These are phyloP conservation scores for Dinoponera quadriceps DNA, from an alignment of 1,140 invertebrate species.

Conservation along the genomic window DNA sequence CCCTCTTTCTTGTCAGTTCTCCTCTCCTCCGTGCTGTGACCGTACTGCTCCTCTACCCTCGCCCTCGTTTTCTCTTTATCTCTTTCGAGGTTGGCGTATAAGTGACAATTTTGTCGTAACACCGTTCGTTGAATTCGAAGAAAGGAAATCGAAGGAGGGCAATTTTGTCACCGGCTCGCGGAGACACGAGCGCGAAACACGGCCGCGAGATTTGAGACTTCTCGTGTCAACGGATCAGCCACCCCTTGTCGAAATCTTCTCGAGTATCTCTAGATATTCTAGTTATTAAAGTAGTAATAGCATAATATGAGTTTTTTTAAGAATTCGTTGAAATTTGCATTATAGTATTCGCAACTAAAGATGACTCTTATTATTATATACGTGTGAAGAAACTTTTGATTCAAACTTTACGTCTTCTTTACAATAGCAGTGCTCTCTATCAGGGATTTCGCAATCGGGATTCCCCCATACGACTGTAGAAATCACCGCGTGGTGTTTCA, in stretches of 20 bases:
- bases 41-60: background rate
- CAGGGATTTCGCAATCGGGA: background rate
- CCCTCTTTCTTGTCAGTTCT: background rate
- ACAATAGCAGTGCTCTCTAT: background rate
- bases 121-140: conserved; percentile 25
- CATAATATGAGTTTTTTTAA: too few relatives aligned
- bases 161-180: conserved; percentile 59
- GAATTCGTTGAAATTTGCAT: too few relatives aligned
- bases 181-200: conserved; percentile 17
- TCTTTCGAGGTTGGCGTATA: conserved; percentile 45
- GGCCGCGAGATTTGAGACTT: conserved; percentile 11
- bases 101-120: conserved; percentile 53
- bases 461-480: background rate
- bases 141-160: conserved; percentile 45
- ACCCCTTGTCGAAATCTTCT: background rate
- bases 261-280: too few relatives aligned
- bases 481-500: background rate
- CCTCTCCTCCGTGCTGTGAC: background rate
- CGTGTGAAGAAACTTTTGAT: too few relatives aligned
- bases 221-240: conserved; percentile 13
- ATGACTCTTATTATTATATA: too few relatives aligned
- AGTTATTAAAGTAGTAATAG: too few relatives aligned
- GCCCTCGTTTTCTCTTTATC: conserved; percentile 45
- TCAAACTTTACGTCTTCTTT: too few relatives aligned
- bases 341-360: too few relatives aligned